Conservation (phyloP, 2,113 vertebrate genomes). For the Synodontis membranacea region DNA sequence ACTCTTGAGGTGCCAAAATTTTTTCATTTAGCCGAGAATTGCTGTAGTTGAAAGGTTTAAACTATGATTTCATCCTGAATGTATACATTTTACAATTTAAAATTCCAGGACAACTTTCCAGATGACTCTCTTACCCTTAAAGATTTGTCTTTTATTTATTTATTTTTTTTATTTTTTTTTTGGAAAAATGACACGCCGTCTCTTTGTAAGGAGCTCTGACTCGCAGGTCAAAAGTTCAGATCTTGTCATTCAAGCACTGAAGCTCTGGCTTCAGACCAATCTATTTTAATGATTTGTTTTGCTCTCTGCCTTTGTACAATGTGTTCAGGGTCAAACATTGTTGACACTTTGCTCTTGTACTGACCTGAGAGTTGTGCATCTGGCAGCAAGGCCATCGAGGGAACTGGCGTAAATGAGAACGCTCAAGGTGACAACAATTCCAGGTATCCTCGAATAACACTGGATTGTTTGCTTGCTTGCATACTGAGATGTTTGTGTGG, state of each 20-base stretch:
- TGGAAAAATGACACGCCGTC: background rate
- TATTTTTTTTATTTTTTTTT: too few relatives aligned
- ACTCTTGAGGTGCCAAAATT: background rate
- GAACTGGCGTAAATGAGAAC: constrained; percentile 27
- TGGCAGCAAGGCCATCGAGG: background rate
- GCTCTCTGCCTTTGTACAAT: background rate
- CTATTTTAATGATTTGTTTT: constrained; percentile 28
- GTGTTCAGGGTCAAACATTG: constrained; percentile 19
- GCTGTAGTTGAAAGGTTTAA: background rate
- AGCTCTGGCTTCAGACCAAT: background rate
- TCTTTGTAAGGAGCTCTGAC: background rate
- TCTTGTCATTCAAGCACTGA: too few relatives aligned
- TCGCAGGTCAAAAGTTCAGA: background rate
- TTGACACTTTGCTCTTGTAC: background rate
- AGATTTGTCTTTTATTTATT: too few relatives aligned
- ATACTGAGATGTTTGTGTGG: background rate
- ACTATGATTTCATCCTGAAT: background rate
- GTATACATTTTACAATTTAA: background rate
- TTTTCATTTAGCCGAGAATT: background rate
- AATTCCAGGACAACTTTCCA: background rate
- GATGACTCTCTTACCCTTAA: background rate
- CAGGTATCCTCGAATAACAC: background rate
- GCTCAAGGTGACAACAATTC: constrained; percentile 22
- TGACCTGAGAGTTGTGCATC: constrained; percentile 34
- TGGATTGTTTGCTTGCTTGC: background rate